phyloP scores from a whole-genome alignment of 1,140 invertebrate genomes.

The Venturia canescens region DNA sequence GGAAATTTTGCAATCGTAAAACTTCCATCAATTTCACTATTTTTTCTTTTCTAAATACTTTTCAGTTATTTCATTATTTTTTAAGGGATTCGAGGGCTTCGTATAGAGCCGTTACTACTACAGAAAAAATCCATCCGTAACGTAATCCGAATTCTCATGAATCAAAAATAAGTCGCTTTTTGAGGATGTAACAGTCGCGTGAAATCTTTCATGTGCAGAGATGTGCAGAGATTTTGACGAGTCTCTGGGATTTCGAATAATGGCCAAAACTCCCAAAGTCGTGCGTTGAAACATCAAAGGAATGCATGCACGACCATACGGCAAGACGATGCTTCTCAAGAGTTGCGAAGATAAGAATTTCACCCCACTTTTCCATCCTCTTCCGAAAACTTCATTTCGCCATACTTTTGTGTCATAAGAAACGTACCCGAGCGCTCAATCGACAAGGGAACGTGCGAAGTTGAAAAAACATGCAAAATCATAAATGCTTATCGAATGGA shows the following conservation, averaged over 20 bases:
- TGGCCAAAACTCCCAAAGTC: constrained; percentile 41
- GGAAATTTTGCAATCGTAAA: not conserved
- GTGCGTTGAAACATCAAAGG: constrained; percentile 58
- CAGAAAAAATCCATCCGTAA: no score
- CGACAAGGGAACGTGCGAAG: no score
- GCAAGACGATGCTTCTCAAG: not conserved
- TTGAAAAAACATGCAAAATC: no score
- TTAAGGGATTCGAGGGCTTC: not conserved
- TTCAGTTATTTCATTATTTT: not conserved
- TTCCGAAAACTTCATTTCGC: not conserved
- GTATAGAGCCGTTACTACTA: no score
- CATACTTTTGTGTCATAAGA: not conserved
- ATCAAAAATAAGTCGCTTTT: no score
- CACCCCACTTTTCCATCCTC: not conserved
- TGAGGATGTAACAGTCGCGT: not conserved
- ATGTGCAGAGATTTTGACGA: not conserved
- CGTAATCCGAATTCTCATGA: no score
- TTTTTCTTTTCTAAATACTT: not conserved
- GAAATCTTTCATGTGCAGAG: not conserved
- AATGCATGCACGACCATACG: constrained; percentile 23
- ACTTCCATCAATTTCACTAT: not conserved
- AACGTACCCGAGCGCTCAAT: no score
- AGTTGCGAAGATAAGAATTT: not conserved
- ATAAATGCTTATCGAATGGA: no score
- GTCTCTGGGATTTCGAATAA: not conserved